A percentile compares a stretch with the other conserved stretches of the same genome.
These are phyloP conservation scores for Pseudopleuronectes americanus DNA, from an alignment of 2,797 vertebrate genomes.

Conservation along the genomic window DNA sequence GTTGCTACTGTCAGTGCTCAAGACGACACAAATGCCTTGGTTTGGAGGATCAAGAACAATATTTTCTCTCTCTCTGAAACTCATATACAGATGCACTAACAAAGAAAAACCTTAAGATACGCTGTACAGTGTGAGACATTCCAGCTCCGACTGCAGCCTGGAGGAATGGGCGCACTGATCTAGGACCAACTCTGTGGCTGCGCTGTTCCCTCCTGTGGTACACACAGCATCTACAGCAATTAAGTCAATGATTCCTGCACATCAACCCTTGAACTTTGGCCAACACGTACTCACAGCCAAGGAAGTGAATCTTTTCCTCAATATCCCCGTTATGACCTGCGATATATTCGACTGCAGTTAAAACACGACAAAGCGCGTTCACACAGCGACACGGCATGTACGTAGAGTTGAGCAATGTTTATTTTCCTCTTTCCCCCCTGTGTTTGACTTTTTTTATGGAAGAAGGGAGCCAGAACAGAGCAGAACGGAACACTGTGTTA, in stretches of 20 bases:
- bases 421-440: constrained; percentile 38
- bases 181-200: constrained; percentile 25
- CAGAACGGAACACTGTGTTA: constrained; percentile 11
- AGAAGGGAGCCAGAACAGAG: constrained; percentile 17
- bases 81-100: neutral
- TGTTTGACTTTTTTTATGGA: constrained; percentile 54
- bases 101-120: constrained; percentile 38
- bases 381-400: constrained; percentile 28
- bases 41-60: constrained; percentile 14
- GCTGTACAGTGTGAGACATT: constrained; percentile 51
- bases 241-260: constrained; percentile 38
- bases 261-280: constrained; percentile 33
- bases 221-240: constrained; percentile 45
- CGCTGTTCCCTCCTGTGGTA: constrained; percentile 24
- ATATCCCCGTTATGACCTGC: neutral
- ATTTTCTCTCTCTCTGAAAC: neutral
- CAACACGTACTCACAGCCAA: constrained; percentile 4
- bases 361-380: constrained; percentile 19
- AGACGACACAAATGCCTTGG: constrained; percentile 4
- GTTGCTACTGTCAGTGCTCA: constrained; percentile 12
- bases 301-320: neutral
- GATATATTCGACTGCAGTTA: constrained; percentile 11
- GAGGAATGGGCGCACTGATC: constrained; percentile 60
- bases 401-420: constrained; percentile 60
- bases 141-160: constrained; percentile 43